Conservation (phyloP, 2,113 vertebrate genomes). For the Lophius piscatorius region DNA sequence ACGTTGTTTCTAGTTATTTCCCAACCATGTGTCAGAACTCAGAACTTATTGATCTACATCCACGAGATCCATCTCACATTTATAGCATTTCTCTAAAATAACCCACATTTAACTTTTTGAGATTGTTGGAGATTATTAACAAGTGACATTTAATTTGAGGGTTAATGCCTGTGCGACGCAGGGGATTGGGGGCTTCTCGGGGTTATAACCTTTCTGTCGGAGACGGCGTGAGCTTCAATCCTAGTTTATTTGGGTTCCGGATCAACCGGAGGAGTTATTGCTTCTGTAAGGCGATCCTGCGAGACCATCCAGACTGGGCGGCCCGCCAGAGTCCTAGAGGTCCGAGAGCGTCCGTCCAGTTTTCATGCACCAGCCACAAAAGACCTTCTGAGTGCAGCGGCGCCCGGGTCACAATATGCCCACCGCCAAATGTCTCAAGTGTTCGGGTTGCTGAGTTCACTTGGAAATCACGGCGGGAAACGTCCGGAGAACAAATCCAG, state of each 20-base stretch:
- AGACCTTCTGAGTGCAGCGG: slow-evolving; percentile 61
- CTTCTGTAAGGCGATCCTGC: slow-evolving; percentile 74
- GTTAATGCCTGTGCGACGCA: too few species aligned
- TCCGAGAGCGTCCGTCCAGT: slow-evolving; percentile 67
- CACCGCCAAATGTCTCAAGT: slow-evolving; percentile 72
- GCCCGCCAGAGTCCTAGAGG: slow-evolving; percentile 49
- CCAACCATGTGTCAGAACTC: too few species aligned
- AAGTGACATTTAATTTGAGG: too few species aligned
- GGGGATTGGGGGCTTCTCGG: too few species aligned
- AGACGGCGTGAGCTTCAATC: too few species aligned
- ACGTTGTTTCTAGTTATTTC: too few species aligned
- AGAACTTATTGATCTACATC: too few species aligned
- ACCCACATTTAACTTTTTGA: too few species aligned
- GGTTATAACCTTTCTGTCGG: too few species aligned
- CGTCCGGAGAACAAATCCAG: slow-evolving; percentile 52
- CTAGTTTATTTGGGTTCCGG: slow-evolving; percentile 32
- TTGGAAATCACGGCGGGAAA: slow-evolving; percentile 44
- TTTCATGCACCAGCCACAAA: slow-evolving; percentile 74
- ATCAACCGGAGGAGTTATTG: slow-evolving; percentile 56
- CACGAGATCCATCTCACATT: too few species aligned
- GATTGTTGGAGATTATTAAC: too few species aligned
- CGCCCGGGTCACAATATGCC: slow-evolving; percentile 56
- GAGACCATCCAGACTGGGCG: slow-evolving; percentile 67
- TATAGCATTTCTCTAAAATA: too few species aligned
- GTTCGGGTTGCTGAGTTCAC: slow-evolving; percentile 63